phyloP scores from a whole-genome alignment of 2,113 vertebrate species.

The Okapia johnstoni region DNA sequence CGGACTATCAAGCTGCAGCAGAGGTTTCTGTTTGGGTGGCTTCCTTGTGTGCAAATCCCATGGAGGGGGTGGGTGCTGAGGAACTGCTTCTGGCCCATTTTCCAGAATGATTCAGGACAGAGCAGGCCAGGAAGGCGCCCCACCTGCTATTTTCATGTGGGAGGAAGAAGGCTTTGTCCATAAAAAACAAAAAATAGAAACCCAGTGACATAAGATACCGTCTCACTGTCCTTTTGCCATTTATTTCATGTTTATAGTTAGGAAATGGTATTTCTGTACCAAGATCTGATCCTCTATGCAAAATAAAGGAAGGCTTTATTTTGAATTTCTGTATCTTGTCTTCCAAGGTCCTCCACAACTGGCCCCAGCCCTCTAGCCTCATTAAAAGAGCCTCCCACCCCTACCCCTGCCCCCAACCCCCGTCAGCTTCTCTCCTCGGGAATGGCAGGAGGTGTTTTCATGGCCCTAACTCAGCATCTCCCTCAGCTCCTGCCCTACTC shows the following conservation, averaged over 20 bases:
- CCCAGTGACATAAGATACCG: neutral
- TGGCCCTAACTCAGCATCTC: neutral
- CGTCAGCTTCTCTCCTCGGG: neutral
- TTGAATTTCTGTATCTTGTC: neutral
- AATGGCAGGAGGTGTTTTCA: no score
- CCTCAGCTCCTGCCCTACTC: neutral
- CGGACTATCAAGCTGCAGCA: no score
- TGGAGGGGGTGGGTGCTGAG: neutral
- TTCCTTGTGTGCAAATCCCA: neutral
- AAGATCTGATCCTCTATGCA: neutral
- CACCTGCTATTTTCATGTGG: neutral
- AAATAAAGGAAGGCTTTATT: neutral
- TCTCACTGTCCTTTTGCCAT: neutral
- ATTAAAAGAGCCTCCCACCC: neutral
- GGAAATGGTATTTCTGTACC: neutral
- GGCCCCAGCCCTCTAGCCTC: neutral
- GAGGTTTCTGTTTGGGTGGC: neutral
- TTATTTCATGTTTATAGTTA: neutral
- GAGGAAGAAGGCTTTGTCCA: neutral
- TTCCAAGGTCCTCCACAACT: neutral
- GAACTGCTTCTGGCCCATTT: neutral
- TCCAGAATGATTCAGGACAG: neutral
- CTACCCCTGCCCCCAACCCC: neutral
- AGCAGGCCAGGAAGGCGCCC: neutral
- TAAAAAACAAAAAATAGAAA: constrained; percentile 4